phyloP scores from a whole-genome alignment of 2,113 vertebrate species.

The Rhagologus leucostigma region DNA sequence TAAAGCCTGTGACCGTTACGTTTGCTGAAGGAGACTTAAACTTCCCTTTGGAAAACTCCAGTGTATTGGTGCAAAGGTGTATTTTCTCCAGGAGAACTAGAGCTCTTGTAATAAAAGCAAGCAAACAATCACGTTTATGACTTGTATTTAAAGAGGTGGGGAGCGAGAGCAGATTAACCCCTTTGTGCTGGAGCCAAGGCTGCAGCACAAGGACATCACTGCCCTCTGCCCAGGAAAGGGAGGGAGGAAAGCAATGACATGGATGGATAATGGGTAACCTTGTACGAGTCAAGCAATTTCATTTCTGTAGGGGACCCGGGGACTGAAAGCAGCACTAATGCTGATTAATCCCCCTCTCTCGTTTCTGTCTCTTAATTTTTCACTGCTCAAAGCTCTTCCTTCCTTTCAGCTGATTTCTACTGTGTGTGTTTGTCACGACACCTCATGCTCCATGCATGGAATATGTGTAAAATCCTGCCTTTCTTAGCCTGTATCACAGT shows the following conservation, averaged over 20 bases:
- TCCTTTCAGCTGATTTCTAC: background rate
- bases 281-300: background rate
- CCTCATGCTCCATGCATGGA: background rate
- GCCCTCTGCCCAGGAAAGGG: background rate
- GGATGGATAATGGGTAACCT: background rate
- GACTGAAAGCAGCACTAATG: constrained; percentile 1
- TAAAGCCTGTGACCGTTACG: background rate
- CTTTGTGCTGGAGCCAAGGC: background rate
- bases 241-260: background rate
- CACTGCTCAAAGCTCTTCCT: rapidly evolving
- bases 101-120: constrained; percentile 3
- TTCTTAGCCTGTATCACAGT: background rate
- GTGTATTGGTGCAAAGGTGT: background rate
- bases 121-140: constrained; percentile 12
- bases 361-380: background rate
- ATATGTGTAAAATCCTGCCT: background rate
- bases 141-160: background rate
- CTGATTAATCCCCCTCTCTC: constrained; percentile 15
- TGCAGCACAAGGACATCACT: background rate
- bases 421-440: background rate
- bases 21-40: constrained; percentile 5
- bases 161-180: constrained; percentile 2
- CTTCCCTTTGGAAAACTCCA: background rate
- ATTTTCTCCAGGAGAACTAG: background rate
- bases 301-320: background rate